A percentile compares a stretch with the other conserved stretches of the same genome.
Evolutionary conservation across 2,888 invertebrate species (phyloP).

Genomic region (Boloria selene): DNA sequence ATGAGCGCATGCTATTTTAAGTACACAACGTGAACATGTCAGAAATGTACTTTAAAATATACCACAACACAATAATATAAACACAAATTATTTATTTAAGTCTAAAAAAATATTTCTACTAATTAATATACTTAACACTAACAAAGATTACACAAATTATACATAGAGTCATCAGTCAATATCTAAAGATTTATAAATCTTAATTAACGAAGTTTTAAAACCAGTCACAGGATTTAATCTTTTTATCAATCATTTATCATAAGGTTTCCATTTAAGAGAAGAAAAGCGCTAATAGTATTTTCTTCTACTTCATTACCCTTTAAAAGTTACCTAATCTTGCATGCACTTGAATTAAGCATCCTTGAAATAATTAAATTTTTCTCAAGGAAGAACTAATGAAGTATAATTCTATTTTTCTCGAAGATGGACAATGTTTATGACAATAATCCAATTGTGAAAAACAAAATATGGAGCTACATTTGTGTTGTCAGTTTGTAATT

Average conservation of each 20-base stretch:
- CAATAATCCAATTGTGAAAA: not conserved
- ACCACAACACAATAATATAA: too few relatives aligned
- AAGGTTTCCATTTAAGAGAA: slow-evolving; percentile 14
- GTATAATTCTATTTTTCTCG: too few relatives aligned
- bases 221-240: slow-evolving; percentile 8
- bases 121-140: not conserved
- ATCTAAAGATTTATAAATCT: not conserved
- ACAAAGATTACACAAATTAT: too few relatives aligned
- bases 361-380: slow-evolving; percentile 17
- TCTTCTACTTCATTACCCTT: slow-evolving; percentile 10
- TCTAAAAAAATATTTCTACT: not conserved
- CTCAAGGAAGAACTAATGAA: too few relatives aligned
- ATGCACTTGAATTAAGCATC: slow-evolving; percentile 7
- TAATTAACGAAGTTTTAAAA: slow-evolving; percentile 6
- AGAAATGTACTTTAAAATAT: slow-evolving; percentile 6
- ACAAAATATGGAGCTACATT: not conserved
- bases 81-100: not conserved
- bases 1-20: slow-evolving; percentile 12
- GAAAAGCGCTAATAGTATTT: slow-evolving; percentile 15
- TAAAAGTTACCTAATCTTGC: slow-evolving; percentile 1
- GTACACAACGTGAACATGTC: slow-evolving; percentile 3
- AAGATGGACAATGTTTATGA: too few relatives aligned
- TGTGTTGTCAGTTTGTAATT: not conserved
- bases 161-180: too few relatives aligned
- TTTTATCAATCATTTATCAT: slow-evolving; percentile 8